Evolutionary conservation across 2,797 vertebrate species (phyloP).

Genomic region (Peromyscus aztecus): DNA sequence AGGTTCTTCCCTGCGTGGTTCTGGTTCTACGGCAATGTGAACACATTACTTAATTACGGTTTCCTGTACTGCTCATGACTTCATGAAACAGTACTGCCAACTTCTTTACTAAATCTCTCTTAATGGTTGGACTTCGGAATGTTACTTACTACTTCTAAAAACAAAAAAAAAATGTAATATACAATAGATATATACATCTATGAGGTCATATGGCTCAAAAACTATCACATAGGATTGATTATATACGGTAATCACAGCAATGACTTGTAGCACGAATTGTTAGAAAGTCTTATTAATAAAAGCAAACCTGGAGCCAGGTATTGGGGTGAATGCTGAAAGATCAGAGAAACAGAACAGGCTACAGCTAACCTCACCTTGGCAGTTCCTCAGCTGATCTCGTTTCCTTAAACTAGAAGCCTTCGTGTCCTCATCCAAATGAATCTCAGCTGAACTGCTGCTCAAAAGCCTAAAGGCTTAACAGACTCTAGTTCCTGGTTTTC

Average conservation of each 20-base stretch:
- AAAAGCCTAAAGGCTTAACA: too few relatives aligned
- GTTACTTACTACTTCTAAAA: conserved; percentile 33
- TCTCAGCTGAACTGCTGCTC: too few relatives aligned
- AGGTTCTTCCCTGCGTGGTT: background rate
- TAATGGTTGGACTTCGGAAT: conserved; percentile 39
- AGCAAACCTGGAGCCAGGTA: too few relatives aligned
- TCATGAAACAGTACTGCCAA: conserved; percentile 47
- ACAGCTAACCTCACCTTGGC: too few relatives aligned
- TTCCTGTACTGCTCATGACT: background rate
- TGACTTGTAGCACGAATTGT: background rate
- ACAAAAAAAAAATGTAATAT: background rate
- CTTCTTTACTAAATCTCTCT: conserved; percentile 43
- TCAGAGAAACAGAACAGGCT: too few relatives aligned
- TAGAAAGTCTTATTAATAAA: too few relatives aligned
- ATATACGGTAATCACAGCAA: background rate
- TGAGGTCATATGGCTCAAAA: conserved; percentile 35
- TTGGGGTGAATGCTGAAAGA: too few relatives aligned
- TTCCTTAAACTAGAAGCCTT: too few relatives aligned
- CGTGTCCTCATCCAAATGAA: too few relatives aligned
- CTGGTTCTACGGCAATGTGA: background rate
- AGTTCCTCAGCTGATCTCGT: too few relatives aligned
- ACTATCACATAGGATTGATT: conserved; percentile 8
- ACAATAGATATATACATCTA: background rate
- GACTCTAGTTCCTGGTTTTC: too few relatives aligned
- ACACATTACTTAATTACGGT: background rate